Evolutionary conservation across 2,888 invertebrate genomes (phyloP), one percentile per base, ranked within the genome.

Genomic region (Monochamus alternatus): DNA sequence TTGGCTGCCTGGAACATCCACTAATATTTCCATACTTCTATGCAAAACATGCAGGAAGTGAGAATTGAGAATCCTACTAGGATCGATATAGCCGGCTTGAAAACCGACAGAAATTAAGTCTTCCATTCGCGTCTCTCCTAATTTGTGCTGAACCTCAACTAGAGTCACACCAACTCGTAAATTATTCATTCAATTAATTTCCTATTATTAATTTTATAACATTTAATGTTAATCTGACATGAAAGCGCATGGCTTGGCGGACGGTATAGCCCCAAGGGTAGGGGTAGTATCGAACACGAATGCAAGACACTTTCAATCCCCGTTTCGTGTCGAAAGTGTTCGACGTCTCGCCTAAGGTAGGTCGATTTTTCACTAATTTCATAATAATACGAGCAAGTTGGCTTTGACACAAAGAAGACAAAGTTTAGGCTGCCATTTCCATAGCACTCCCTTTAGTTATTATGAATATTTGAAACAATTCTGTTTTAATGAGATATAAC

Each of bases 211-310:
- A 66, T 51, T 32, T 47, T 52, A n/a, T 31, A 32, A 66, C n/a
- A 32, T 65, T 66, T 66, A 51, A 70, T 70, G 69, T 32, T 30
- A 30, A 12, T 31, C 31, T 51, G n/a, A 51, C 69, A 70, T 31
- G 69, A 70, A 70, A 60, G 69, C 69, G 69, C 69, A 70, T 70
- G 64, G 14, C 64, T 8, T 9, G 69, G 31, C 31, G 58, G 22
- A 38, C 43, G 30, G 59, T n/a, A n/a, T 32, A 52, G 66, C 31
- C 9, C 22, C 52, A 55, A 47, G 64, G 47, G 64, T 47, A 47
- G 47, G 64, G 47, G 64, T 47, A 55, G 55, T 55, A 55, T 55
- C 55, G 55, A 55, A 55, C 55, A 55, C 55, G 22, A 55, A 55
- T n/a, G 5, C 55, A 22, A 55, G 14, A 55, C 55, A 55, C 55